Base-by-base conservation (phyloP, 2,888 invertebrate genomes). In the Lydus trimaculatus region DNA sequence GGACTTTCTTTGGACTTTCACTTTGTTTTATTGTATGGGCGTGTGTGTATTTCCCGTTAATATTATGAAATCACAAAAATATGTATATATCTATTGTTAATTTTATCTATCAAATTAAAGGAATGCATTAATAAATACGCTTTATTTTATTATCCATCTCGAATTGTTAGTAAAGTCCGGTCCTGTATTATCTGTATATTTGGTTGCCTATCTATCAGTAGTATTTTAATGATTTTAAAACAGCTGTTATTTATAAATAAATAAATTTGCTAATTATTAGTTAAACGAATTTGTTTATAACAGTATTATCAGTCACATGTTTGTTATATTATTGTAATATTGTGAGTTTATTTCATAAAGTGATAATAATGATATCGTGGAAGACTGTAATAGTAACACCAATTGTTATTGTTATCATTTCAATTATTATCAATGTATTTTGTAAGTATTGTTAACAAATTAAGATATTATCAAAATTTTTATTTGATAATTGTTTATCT, bases 1-100 rank as follows among this genome's bases (percentile, higher is more conserved):
- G 80, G 62, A 79, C 82, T 6, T 84, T 87, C 78, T 66, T 85
- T 2, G 75, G 79, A 7, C 77, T 87, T 43, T 66, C 85, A 13
- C 65, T 82, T 2, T 83, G 85, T 25, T 84, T 87, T 43, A 63
- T 87, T 25, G 69, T 87, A 20, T 88, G 88, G 88, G 86, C 85
- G 5, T 79, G 82, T 31, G 79, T 87, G n/a, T 88, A 84, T 76
- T 87, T 88, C 68, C 85, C 87, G 6, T 69, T 81, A 48, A 65
- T 75, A 43, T 67, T 39, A 28, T 70, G 11, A 65, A 31, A 28
- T 28, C n/a, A n/a, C n/a, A n/a, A n/a, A n/a, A n/a, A n/a, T n/a
- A n/a, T n/a, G n/a, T n/a, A n/a, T n/a, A n/a, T n/a, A 25, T 56
- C 56, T 3, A n/a, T 48, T 48, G 20, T 20, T 48, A 48, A 56